Base-by-base conservation (phyloP, 2,113 vertebrate species). In the Perca fluviatilis region DNA sequence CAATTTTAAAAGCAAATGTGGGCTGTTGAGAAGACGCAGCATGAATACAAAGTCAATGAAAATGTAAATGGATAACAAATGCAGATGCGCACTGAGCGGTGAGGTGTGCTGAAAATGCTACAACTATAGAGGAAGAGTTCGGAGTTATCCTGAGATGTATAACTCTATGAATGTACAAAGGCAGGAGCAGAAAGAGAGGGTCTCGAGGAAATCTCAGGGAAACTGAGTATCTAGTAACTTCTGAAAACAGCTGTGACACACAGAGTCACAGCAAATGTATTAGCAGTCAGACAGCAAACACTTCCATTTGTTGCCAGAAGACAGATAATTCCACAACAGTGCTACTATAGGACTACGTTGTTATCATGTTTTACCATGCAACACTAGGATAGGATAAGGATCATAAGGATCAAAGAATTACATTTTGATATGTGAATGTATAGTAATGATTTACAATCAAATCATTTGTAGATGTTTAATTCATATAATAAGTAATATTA, bases 241-340 rank as follows among this genome's bases (percentile, higher is more conserved):
- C 19, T 70, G 40, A 77, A 14, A 50, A 19, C 74, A 19, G 36
- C 27, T 60, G 46, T 63, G 13, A 54, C 47, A 54, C 47, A 62
- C 33, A 19, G 12, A 67, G 60, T 6, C 6, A 3, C 23, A 50
- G 58, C 18, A 58, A 30, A 72, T 60, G 74, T 73, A 53, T 47
- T 7, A 23, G 62, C 68, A 47, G 56, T 62, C 16, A 62, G 56
- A 62, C 3, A 0, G 40, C 40, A 68, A 79, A 68, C 25, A 49
- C 23, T 36, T 61, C 7, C 6, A 8, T 12, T 61, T 50, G 60
- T 46, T 19, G 19, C 68, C 11, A 54, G 33, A 64, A 77, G 61
- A 67, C 68, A 56, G 1, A 58, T 33, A 14, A 69, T 61, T 49
- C 46, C 47, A 47, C 36, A 13, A 12, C 43, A 23, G 46, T 12